Conservation (phyloP, 2,113 vertebrate genomes). For the Brachypteracias leptosomus region DNA sequence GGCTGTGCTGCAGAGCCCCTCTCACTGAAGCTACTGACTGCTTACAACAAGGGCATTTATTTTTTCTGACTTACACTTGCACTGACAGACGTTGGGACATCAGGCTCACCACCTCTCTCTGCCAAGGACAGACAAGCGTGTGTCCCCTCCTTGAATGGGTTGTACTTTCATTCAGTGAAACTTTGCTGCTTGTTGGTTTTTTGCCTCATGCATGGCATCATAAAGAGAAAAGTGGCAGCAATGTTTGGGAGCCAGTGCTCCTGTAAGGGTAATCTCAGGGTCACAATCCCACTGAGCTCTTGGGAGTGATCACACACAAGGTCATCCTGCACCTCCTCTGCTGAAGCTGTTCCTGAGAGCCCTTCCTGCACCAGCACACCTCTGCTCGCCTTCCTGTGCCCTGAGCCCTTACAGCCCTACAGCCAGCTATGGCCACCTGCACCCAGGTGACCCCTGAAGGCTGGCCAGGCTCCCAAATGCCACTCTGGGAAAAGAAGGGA, state of each 20-base stretch:
- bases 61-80: slow-evolving; percentile 55
- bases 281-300: slow-evolving; percentile 18
- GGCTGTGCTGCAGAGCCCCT: slow-evolving; percentile 28
- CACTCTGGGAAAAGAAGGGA: not conserved
- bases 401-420: not conserved
- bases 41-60: slow-evolving; percentile 52
- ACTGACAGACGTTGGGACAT: slow-evolving; percentile 55
- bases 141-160: slow-evolving; percentile 11
- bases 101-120: not conserved
- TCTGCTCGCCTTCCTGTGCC: not conserved
- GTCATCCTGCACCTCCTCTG: not conserved
- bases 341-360: not conserved
- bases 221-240: slow-evolving; percentile 17
- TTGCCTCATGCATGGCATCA: slow-evolving; percentile 36
- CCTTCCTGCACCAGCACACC: not conserved
- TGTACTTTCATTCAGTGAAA: slow-evolving; percentile 10
- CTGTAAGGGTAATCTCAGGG: slow-evolving; percentile 62
- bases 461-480: not conserved
- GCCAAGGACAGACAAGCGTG: slow-evolving; percentile 20
- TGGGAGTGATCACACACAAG: not conserved
- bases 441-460: not conserved
- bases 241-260: slow-evolving; percentile 41
- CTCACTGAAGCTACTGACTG: slow-evolving; percentile 46
- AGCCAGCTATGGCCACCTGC: not conserved
- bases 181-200: slow-evolving; percentile 38